Evolutionary conservation across 2,888 invertebrate species (phyloP).

Genomic region (Drosophila macrospina): DNA sequence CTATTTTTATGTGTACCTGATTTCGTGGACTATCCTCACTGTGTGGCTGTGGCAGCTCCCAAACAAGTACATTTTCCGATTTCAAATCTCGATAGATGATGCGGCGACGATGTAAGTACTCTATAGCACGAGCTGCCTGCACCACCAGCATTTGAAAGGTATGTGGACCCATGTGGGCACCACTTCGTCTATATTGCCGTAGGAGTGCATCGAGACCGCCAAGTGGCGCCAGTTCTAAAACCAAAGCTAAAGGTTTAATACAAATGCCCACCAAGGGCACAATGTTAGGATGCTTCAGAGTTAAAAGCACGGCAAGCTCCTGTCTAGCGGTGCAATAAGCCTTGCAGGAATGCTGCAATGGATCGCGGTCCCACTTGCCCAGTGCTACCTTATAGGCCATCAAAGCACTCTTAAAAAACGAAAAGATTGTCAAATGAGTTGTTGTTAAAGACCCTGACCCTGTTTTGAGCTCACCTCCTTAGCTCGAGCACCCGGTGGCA

Average conservation of each 20-base stretch:
- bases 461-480: slow-evolving; percentile 77
- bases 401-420: slow-evolving; percentile 80
- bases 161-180: slow-evolving; percentile 92
- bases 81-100: slow-evolving; percentile 94
- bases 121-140: slow-evolving; percentile 97
- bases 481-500: slow-evolving; percentile 89
- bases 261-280: slow-evolving; percentile 96
- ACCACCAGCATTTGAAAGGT: slow-evolving; percentile 93
- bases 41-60: slow-evolving; percentile 94
- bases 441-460: background rate
- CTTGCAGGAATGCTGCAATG: slow-evolving; percentile 95
- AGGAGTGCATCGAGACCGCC: slow-evolving; percentile 95
- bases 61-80: slow-evolving; percentile 99
- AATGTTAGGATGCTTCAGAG: slow-evolving; percentile 95
- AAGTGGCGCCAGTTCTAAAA: slow-evolving; percentile 94
- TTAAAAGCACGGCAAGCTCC: slow-evolving; percentile 94
- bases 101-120: slow-evolving; percentile 96
- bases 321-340: slow-evolving; percentile 98
- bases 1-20: slow-evolving; percentile 95
- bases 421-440: background rate
- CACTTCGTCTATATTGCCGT: slow-evolving; percentile 93
- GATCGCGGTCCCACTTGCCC: slow-evolving; percentile 97
- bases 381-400: slow-evolving; percentile 88
- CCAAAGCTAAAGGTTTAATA: slow-evolving; percentile 93
- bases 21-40: slow-evolving; percentile 88